Percentiles rank a stretch among this genome's conserved stretches.
Conservation (phyloP, 2,113 vertebrate genomes). For the Oryzias woworae region DNA sequence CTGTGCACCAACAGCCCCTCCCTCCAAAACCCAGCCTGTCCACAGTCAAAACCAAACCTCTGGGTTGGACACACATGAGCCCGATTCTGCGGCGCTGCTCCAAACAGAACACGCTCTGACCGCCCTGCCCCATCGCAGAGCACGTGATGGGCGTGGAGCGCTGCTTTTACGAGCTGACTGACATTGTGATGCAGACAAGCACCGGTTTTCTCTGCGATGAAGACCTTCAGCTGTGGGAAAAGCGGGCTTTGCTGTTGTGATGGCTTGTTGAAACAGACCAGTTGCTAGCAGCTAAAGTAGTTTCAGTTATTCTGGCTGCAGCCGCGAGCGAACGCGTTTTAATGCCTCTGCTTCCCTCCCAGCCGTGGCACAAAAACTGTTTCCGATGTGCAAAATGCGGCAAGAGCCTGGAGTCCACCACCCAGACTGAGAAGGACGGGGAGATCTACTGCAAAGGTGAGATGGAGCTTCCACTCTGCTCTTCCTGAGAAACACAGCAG, state of each 20-base stretch:
- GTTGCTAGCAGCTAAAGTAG: neutral
- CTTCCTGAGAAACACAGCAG: neutral
- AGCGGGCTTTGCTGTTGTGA: slow-evolving; percentile 8
- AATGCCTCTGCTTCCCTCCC: slow-evolving; percentile 5
- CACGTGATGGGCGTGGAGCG: no score
- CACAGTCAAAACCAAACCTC: neutral
- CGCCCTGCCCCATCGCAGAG: no score
- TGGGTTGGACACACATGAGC: slow-evolving; percentile 12
- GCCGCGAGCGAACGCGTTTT: neutral
- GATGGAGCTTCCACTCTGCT: neutral
- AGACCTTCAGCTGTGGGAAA: neutral
- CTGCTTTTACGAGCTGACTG: no score
- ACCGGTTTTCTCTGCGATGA: slow-evolving; percentile 20
- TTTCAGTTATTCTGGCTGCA: neutral
- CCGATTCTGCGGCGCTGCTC: slow-evolving; percentile 18
- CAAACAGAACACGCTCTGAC: slow-evolving; percentile 32
- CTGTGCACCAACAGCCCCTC: no score
- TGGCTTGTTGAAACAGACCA: neutral
- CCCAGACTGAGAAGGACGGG: slow-evolving; percentile 94
- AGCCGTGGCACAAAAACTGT: slow-evolving; percentile 98
- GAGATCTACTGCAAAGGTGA: slow-evolving; percentile 99
- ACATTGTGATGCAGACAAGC: neutral
- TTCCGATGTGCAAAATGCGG: slow-evolving; percentile 97
- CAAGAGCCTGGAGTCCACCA: slow-evolving; percentile 95
- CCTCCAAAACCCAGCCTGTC: neutral